Conservation (phyloP, 37 sponge, comb jelly and placozoan genomes). For the Amphimedon queenslandica region DNA sequence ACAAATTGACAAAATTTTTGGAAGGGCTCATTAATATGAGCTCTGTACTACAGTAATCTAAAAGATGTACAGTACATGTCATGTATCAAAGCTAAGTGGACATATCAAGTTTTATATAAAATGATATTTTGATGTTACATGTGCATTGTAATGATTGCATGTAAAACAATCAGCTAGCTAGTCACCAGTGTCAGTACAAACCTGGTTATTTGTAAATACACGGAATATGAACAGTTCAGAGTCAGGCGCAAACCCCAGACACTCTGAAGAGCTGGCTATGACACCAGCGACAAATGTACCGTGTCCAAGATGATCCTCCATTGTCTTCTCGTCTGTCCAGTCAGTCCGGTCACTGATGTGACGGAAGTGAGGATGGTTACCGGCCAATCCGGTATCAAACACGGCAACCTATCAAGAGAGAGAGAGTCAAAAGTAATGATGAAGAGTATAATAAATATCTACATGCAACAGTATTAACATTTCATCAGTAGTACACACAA, state of each 20-base stretch:
- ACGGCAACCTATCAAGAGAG: constrained; percentile 72
- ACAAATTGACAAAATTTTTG: too few relatives aligned
- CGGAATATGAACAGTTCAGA: constrained; percentile 89
- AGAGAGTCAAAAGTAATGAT: neutral
- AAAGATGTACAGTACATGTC: neutral
- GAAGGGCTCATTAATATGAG: too few relatives aligned
- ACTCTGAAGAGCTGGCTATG: constrained; percentile 92
- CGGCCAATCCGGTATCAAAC: constrained; percentile 95
- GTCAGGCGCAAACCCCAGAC: constrained; percentile 97
- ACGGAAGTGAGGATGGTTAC: constrained; percentile 91
- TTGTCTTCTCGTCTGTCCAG: constrained; percentile 97
- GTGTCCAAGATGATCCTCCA: constrained; percentile 93
- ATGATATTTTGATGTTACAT: neutral
- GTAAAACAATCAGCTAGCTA: neutral
- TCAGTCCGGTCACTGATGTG: constrained; percentile 79
- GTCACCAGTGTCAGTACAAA: neutral
- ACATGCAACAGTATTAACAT: neutral
- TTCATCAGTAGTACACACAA: neutral
- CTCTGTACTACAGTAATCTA: too few relatives aligned
- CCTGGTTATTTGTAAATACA: constrained; percentile 94
- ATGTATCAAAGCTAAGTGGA: neutral
- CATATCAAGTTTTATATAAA: neutral
- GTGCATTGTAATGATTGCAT: neutral
- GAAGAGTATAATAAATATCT: neutral
- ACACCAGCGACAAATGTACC: constrained; percentile 99